Evolutionary conservation across 1,140 invertebrate species (phyloP), one percentile per base, ranked within the genome.

Genomic region (Amyelois transitella): DNA sequence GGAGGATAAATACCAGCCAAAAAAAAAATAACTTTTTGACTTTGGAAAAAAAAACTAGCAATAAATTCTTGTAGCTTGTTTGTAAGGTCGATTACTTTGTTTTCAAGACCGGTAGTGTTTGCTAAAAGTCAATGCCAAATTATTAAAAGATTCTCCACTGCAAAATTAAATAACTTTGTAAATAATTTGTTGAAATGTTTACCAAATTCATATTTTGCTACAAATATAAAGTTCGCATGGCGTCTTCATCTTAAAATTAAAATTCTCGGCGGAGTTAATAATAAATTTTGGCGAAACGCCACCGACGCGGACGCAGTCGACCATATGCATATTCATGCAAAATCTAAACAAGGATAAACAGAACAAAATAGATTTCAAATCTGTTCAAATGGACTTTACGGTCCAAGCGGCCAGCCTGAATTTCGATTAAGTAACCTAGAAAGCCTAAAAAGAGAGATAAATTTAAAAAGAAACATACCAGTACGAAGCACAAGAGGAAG

Each of bases 231-330:
- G 55, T 62, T 68, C 66, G 61, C 53, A 59, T 65, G 54, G 55
- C 58, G 58, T 54, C 48, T 67, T 66, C 56, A 58, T 54, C 38
- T 60, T 21, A 54, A 76, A 77, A 68, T 71, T 76, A 63, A 73
- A 75, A 75, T 74, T 78, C 74, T 66, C 64, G 59, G 60, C 58
- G 58, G 43, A 50, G 64, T 63, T 73, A 75, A 77, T 77, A 77
- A 79, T 81, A 81, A 66, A 69, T 75, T 73, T 71, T 81, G 80
- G 77, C 77, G 69, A 59, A 55, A 43, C 51, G 77, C 77, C 77
- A 78, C 65, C 63, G 25, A 60, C 64, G 56, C 50, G 45, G 49
- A 43, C 60, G 55, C 55, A 57, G 20, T 51, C 10, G 22, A 21
- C 51, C 48, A 51, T 57, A 32, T 58, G 60, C 60, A 54, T 62